Base-by-base conservation (phyloP, 2,113 vertebrate genomes). In the Phylloscopus trochilus region DNA sequence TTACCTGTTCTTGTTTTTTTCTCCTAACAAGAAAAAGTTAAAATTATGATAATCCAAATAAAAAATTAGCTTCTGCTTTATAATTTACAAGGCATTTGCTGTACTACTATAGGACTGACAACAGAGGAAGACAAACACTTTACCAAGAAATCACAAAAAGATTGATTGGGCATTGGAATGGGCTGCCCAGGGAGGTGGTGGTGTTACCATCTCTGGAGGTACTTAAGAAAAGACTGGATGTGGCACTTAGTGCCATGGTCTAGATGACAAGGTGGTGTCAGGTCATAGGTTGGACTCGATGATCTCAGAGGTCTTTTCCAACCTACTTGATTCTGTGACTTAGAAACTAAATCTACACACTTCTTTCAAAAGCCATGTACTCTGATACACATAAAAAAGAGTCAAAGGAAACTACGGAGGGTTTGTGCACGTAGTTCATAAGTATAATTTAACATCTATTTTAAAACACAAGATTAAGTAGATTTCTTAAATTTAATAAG, bases 211-310 rank as follows among this genome's bases (percentile, higher is more conserved):
- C 16, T 39, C 21, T 43, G 31, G 7, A 52, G 22, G 33, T 44
- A 19, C 5, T 44, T 52, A 43, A 77, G n/a, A n/a, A n/a, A n/a
- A n/a, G 14, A 33, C 4, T 52, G 37, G 9, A 60, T 33, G 14
- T 33, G 46, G 46, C 37, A 77, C 33, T 68, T 43, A 68, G 44
- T 14, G 44, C 26, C 37, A 59, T 18, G 17, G 19, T 52, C 31
- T 76, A 59, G 53, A 18, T 68, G 44, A 15, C 18, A 35, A 37
- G 10, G 37, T 44, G 22, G 11, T 37, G 14, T 68, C 44, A 60
- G 7, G 11, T 52, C 27, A 77, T 2, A 31, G 21, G 9, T 12
- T 44, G 11, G 72, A 52, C 7, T 15, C 0, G 0, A 22, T 60
- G 27, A 68, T 11, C 63, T 52, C 46, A 77, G 47, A 59, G 17